Evolutionary conservation across 2,888 invertebrate genomes (phyloP).

Genomic region (Horisme vitalbata): DNA sequence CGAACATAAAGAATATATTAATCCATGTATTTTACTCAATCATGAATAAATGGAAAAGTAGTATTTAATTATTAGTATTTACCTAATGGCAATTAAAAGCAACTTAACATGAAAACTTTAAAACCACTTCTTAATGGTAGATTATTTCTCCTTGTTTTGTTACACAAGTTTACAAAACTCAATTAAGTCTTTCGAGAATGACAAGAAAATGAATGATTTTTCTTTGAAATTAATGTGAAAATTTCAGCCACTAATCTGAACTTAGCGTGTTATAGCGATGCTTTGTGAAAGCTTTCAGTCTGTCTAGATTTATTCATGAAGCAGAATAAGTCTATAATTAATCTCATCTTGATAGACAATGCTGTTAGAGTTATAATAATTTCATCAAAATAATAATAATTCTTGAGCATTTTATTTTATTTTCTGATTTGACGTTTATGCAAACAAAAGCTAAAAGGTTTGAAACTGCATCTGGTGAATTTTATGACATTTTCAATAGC

Average conservation of each 20-base stretch:
- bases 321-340: slow-evolving; percentile 16
- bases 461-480: slow-evolving; percentile 29
- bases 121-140: not conserved
- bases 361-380: not conserved
- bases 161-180: slow-evolving; percentile 11
- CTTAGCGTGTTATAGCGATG: slow-evolving; percentile 46
- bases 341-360: slow-evolving; percentile 8
- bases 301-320: slow-evolving; percentile 22
- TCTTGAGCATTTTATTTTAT: not conserved
- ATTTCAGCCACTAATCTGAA: slow-evolving; percentile 47
- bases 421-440: not conserved
- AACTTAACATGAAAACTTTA: too few relatives aligned
- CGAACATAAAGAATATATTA: too few relatives aligned
- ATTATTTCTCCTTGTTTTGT: slow-evolving; percentile 9
- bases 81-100: too few relatives aligned
- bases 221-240: slow-evolving; percentile 36
- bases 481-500: slow-evolving; percentile 56
- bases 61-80: too few relatives aligned
- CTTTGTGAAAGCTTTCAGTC: slow-evolving; percentile 31
- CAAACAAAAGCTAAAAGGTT: slow-evolving; percentile 14
- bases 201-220: slow-evolving; percentile 34
- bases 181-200: slow-evolving; percentile 18
- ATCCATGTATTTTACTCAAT: too few relatives aligned
- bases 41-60: too few relatives aligned
- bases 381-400: too few relatives aligned